Conservation (phyloP, 1,140 invertebrate species). For the Saxidomus purpurata region DNA sequence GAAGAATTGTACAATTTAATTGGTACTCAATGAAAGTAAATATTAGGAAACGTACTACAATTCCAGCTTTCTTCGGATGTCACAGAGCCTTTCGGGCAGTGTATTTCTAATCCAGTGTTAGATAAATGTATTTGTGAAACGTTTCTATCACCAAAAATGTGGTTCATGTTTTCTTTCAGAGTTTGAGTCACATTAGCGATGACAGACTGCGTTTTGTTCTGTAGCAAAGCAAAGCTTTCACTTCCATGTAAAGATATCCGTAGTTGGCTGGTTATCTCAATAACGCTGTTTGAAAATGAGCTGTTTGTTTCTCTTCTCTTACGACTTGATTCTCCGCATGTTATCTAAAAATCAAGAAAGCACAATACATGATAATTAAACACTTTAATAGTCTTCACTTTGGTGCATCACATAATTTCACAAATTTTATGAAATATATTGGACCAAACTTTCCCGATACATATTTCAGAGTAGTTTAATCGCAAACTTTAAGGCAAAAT, state of each 20-base stretch:
- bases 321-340: background rate
- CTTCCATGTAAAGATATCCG: background rate
- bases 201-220: background rate
- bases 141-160: background rate
- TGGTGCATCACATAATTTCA: no score
- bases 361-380: no score
- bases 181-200: background rate
- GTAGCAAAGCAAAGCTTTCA: background rate
- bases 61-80: background rate
- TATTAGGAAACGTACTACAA: conserved; percentile 12
- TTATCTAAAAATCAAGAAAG: no score
- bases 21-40: no score
- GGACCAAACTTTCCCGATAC: no score
- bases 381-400: no score
- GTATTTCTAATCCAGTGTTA: background rate
- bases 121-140: background rate
- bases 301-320: background rate
- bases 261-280: background rate
- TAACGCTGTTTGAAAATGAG: background rate
- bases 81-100: background rate
- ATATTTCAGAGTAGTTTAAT: no score
- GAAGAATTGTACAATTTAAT: no score
- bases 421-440: no score
- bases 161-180: background rate
- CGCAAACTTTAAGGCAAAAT: no score